phyloP scores from a whole-genome alignment of 2,888 invertebrate genomes.

The Lacanobia oleracea region DNA sequence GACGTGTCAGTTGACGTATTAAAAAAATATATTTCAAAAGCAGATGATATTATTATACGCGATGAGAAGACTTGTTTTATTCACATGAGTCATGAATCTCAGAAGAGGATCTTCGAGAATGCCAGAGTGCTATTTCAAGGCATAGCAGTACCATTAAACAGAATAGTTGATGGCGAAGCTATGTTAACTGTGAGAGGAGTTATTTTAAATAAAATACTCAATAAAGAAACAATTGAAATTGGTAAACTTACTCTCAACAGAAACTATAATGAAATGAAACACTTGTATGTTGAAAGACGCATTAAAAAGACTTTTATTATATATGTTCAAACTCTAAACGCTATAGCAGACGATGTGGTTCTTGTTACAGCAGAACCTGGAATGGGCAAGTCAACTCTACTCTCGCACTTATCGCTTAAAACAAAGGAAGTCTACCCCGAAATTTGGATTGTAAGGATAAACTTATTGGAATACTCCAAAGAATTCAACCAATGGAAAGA shows the following conservation, averaged over 20 bases:
- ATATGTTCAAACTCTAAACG: background rate
- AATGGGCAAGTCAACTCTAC: slow-evolving; percentile 2
- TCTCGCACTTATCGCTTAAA: slow-evolving; percentile 38
- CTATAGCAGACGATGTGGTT: background rate
- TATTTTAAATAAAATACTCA: background rate
- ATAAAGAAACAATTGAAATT: background rate
- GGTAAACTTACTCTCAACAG: slow-evolving; percentile 46
- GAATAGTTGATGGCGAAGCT: background rate
- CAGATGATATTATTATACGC: background rate
- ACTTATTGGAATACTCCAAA: slow-evolving; percentile 5
- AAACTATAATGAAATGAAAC: slow-evolving; percentile 2
- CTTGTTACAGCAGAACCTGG: slow-evolving; percentile 4
- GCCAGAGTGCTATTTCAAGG: slow-evolving; percentile 1
- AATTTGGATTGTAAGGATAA: background rate
- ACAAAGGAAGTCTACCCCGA: slow-evolving; percentile 14
- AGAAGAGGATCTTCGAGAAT: background rate
- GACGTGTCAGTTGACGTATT: background rate
- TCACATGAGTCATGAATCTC: background rate
- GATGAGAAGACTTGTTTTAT: background rate
- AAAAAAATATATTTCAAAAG: background rate
- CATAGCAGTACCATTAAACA: background rate
- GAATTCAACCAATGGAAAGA: slow-evolving; percentile 37
- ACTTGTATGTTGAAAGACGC: background rate
- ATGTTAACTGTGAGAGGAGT: background rate
- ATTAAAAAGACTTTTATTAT: background rate